phyloP scores from a whole-genome alignment of 23 tunicate species.

The Halocynthia aurantium region DNA sequence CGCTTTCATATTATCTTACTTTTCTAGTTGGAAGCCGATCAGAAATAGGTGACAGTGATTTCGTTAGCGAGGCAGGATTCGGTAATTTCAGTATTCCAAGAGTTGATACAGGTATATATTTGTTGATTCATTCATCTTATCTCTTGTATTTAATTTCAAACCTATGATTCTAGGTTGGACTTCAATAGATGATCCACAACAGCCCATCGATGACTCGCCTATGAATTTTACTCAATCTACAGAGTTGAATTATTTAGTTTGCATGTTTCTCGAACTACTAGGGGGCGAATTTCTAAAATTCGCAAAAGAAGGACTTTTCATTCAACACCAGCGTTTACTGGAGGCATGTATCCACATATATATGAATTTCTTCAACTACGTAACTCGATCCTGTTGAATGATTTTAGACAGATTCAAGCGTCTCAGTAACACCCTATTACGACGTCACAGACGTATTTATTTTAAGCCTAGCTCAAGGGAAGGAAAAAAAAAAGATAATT shows the following conservation, averaged over 20 bases:
- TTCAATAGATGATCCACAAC: slow-evolving; percentile 61
- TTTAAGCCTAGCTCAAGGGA: too few relatives aligned
- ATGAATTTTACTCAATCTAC: slow-evolving; percentile 27
- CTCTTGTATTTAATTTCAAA: neutral
- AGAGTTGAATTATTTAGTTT: slow-evolving; percentile 24
- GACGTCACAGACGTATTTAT: too few relatives aligned
- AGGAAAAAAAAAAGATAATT: too few relatives aligned
- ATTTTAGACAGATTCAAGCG: too few relatives aligned
- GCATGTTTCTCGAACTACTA: slow-evolving; percentile 53
- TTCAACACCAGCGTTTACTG: slow-evolving; percentile 10
- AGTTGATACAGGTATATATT: slow-evolving; percentile 20
- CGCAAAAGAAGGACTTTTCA: neutral
- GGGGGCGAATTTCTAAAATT: slow-evolving; percentile 30
- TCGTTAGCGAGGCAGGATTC: slow-evolving; percentile 60
- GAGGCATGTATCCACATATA: slow-evolving; percentile 1
- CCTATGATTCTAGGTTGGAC: slow-evolving; percentile 43
- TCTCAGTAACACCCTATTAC: too few relatives aligned
- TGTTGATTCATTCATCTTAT: neutral
- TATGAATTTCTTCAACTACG: too few relatives aligned
- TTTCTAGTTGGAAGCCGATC: slow-evolving; percentile 45
- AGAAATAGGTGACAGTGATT: slow-evolving; percentile 59
- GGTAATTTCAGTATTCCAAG: slow-evolving; percentile 53
- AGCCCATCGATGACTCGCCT: slow-evolving; percentile 27
- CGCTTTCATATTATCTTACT: neutral
- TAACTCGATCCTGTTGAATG: too few relatives aligned